Conservation (phyloP, 1,140 invertebrate genomes). For the Antheraea mylitta region DNA sequence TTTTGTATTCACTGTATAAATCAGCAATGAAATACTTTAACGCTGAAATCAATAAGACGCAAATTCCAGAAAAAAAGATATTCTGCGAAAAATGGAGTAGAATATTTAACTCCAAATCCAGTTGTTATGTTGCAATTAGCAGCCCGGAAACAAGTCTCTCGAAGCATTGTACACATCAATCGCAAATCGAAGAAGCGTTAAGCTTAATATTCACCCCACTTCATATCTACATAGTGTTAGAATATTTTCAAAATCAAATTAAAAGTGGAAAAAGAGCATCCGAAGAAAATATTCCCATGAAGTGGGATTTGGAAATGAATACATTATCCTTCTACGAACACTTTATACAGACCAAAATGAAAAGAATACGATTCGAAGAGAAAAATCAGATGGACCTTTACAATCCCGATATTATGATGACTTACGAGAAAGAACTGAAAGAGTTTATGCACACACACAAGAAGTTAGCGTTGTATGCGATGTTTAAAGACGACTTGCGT, state of each 20-base stretch:
- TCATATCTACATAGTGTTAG: background rate
- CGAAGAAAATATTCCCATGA: background rate
- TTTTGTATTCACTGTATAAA: background rate
- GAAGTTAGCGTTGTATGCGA: background rate
- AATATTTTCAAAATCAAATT: conserved; percentile 2
- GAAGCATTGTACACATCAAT: background rate
- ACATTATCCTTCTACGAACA: background rate
- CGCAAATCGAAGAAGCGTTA: background rate
- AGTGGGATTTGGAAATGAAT: background rate
- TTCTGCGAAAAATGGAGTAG: background rate
- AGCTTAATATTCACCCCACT: background rate
- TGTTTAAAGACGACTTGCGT: background rate
- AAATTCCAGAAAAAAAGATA: background rate
- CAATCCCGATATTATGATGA: conserved; percentile 8
- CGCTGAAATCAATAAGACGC: background rate
- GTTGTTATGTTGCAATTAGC: background rate
- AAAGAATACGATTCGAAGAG: background rate
- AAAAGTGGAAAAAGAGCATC: background rate
- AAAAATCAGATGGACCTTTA: conserved; percentile 18
- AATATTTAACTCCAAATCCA: background rate
- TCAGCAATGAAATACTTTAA: background rate
- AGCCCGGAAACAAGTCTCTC: background rate
- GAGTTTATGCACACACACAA: background rate
- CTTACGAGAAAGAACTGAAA: background rate
- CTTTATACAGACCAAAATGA: background rate